Conservation (phyloP, 2,113 vertebrate genomes). For the Festucalex cinctus region DNA sequence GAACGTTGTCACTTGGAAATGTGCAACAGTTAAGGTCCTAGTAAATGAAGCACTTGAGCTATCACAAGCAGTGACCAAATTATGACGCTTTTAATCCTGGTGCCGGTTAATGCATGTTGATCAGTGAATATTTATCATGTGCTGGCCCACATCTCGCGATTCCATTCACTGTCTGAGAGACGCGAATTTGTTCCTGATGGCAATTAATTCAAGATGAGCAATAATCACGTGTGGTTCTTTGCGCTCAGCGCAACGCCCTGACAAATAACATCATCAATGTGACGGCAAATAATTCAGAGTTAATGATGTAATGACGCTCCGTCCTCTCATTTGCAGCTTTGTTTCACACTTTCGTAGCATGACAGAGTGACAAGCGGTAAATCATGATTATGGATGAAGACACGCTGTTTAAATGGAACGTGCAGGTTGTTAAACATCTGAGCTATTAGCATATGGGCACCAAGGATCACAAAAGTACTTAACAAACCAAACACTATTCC, state of each 20-base stretch:
- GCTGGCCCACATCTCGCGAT: neutral
- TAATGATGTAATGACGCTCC: conserved; percentile 17
- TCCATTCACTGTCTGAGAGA: neutral
- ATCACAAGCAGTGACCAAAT: neutral
- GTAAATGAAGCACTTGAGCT: conserved; percentile 9
- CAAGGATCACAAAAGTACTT: neutral
- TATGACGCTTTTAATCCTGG: conserved; percentile 8
- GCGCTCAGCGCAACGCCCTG: conserved; percentile 9
- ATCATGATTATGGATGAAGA: neutral
- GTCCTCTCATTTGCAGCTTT: neutral
- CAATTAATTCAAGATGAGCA: conserved; percentile 23
- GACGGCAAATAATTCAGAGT: conserved; percentile 13
- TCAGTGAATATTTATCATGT: conserved; percentile 6
- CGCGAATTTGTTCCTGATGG: conserved; percentile 11
- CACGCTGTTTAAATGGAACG: neutral
- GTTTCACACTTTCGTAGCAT: neutral
- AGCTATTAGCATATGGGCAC: neutral
- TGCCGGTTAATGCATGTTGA: neutral
- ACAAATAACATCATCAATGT: conserved; percentile 29
- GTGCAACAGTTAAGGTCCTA: neutral
- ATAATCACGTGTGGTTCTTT: conserved; percentile 6
- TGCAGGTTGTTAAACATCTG: neutral
- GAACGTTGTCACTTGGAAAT: neutral
- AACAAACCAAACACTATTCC: neutral
- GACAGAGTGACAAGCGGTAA: neutral